Evolutionary conservation across 2,113 vertebrate genomes (phyloP).

Genomic region (Lophochroa leadbeateri): DNA sequence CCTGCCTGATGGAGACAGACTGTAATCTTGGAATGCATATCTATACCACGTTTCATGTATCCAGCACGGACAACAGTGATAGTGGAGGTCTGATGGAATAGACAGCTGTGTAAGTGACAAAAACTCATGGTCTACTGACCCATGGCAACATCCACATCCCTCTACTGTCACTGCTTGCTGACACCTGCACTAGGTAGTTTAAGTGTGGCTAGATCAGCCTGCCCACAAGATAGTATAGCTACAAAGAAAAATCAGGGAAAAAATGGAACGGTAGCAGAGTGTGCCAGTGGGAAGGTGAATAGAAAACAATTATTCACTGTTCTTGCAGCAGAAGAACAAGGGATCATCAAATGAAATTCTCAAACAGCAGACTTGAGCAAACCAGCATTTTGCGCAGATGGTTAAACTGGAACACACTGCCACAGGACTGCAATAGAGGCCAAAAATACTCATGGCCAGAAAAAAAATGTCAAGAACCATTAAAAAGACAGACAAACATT

Average conservation of each 20-base stretch:
- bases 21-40: neutral
- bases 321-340: neutral
- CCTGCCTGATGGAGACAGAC: neutral
- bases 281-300: neutral
- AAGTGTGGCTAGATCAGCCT: neutral
- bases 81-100: fast-evolving
- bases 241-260: neutral
- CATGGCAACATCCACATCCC: neutral
- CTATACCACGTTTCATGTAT: neutral
- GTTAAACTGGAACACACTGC: neutral
- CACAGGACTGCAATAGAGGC: neutral
- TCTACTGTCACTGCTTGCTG: neutral
- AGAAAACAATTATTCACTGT: neutral
- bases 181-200: neutral
- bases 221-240: neutral
- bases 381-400: neutral
- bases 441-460: neutral
- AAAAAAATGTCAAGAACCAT: neutral
- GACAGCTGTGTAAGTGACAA: neutral
- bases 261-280: neutral
- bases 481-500: neutral
- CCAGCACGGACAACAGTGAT: neutral
- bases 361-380: neutral
- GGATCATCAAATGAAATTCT: neutral
- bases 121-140: neutral